phyloP scores from a whole-genome alignment of 2,797 vertebrate species.

The Galaxias olidus region DNA sequence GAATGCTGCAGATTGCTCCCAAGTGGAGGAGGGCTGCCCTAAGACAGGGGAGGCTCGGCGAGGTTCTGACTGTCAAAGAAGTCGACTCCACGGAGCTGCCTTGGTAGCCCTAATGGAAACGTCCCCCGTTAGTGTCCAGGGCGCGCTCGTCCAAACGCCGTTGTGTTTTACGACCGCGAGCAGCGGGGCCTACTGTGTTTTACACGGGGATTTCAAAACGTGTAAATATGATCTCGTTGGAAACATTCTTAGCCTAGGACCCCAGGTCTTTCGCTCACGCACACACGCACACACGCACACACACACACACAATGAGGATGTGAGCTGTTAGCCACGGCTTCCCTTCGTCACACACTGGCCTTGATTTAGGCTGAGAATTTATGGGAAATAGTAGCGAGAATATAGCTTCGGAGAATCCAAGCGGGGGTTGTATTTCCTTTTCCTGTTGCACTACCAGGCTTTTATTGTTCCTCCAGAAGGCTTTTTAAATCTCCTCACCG shows the following conservation, averaged over 20 bases:
- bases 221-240: no score
- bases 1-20: constrained; percentile 37
- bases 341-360: constrained; percentile 30
- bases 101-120: background rate
- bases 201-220: no score
- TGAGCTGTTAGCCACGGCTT: constrained; percentile 38
- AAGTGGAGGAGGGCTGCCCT: constrained; percentile 37
- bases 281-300: constrained; percentile 39
- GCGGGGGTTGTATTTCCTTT: constrained; percentile 39
- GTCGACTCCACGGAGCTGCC: constrained; percentile 17
- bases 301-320: constrained; percentile 23
- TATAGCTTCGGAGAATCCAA: constrained; percentile 28
- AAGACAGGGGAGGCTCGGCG: constrained; percentile 37
- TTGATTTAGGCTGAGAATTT: constrained; percentile 40
- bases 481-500: constrained; percentile 45
- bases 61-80: constrained; percentile 41
- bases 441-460: constrained; percentile 39
- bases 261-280: constrained; percentile 7
- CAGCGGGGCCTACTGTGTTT: no score
- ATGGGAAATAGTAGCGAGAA: constrained; percentile 41
- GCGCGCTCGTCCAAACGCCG: no score
- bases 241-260: no score
- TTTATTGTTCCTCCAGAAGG: constrained; percentile 44
- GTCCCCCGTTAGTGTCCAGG: no score
- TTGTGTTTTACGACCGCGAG: no score